A percentile compares a stretch with the other conserved stretches of the same genome.
These are phyloP conservation scores for Dryobota labecula DNA, from an alignment of 2,888 invertebrate species.

Conservation along the genomic window DNA sequence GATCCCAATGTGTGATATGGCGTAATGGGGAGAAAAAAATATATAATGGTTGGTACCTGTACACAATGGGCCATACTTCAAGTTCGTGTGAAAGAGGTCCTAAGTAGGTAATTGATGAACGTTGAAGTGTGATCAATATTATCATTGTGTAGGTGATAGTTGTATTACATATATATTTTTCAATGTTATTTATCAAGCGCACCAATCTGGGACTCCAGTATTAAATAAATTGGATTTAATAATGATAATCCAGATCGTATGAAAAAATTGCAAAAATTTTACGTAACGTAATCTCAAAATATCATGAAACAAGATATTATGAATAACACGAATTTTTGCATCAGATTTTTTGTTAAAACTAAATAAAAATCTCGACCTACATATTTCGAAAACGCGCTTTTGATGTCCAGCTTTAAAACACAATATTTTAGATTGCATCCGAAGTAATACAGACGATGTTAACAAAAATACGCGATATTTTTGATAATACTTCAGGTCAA, in stretches of 20 bases:
- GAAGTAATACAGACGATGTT: constrained; percentile 28
- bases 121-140: constrained; percentile 27
- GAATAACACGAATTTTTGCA: neutral
- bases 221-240: neutral
- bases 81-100: constrained; percentile 42
- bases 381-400: constrained; percentile 6
- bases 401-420: constrained; percentile 29
- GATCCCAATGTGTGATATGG: constrained; percentile 56
- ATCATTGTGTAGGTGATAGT: neutral
- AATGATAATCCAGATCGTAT: neutral
- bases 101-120: constrained; percentile 48
- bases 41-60: constrained; percentile 48
- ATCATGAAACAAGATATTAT: constrained; percentile 4
- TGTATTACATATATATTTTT: neutral
- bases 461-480: constrained; percentile 32
- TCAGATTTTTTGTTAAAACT: constrained; percentile 9
- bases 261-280: neutral
- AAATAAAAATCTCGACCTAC: constrained; percentile 10
- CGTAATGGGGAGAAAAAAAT: constrained; percentile 62
- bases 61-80: constrained; percentile 53
- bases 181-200: neutral
- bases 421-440: constrained; percentile 49
- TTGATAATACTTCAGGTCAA: no score
- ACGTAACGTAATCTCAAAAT: neutral
- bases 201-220: neutral